Conservation (phyloP, 1,140 invertebrate species). For the Latrodectus geometricus region DNA sequence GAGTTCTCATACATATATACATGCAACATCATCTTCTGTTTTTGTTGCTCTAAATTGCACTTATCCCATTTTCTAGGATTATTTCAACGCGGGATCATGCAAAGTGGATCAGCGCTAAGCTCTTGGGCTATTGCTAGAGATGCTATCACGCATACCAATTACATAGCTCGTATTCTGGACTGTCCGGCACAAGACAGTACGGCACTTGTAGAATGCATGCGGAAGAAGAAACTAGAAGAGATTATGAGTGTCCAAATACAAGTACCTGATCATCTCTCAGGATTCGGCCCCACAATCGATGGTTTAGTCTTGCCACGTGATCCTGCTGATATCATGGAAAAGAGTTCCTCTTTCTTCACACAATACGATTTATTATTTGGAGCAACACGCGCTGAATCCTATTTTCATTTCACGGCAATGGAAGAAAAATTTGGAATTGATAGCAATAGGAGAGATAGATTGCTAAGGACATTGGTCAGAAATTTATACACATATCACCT, state of each 20-base stretch:
- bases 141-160: conserved; percentile 81
- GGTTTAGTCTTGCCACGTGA: conserved; percentile 72
- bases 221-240: conserved; percentile 76
- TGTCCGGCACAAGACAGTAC: conserved; percentile 78
- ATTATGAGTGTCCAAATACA: conserved; percentile 70
- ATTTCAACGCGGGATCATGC: conserved; percentile 67
- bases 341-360: conserved; percentile 54
- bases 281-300: conserved; percentile 90
- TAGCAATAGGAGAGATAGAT: conserved; percentile 86
- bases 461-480: conserved; percentile 89
- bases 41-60: conserved; percentile 63
- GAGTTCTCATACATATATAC: no score
- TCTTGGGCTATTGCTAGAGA: conserved; percentile 66
- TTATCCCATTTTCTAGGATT: conserved; percentile 63
- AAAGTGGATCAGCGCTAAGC: conserved; percentile 67
- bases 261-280: conserved; percentile 86
- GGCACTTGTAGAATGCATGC: conserved; percentile 83
- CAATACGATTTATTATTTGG: conserved; percentile 93
- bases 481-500: conserved; percentile 71
- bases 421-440: conserved; percentile 95
- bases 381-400: conserved; percentile 90
- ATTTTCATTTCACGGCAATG: conserved; percentile 85
- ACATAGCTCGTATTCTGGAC: conserved; percentile 87
- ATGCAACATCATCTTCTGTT: background rate
- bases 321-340: conserved; percentile 64